Evolutionary conservation across 2,113 vertebrate species (phyloP), one percentile per base, ranked within the genome.

Genomic region (Rhinolophus sinicus): DNA sequence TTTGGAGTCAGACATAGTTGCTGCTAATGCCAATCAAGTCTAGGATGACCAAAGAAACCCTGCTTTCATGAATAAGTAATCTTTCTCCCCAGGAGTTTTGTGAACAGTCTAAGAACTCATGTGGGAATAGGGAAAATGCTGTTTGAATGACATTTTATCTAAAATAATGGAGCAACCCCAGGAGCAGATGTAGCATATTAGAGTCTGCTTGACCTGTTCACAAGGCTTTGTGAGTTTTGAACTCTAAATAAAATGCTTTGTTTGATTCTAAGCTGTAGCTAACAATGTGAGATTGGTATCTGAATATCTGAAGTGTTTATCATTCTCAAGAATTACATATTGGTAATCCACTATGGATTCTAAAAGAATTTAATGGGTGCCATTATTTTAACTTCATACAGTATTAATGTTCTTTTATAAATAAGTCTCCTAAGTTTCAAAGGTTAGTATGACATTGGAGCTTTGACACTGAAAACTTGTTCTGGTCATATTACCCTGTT

Each of bases 51-150:
- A 97, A 96, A 97, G 76, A 97, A 97, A 96, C 35, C 21, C n/a
- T 96, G 80, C 54, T 95, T 97, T 95, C 95, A 94, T 97, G 76
- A 96, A 97, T 96, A 97, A 97, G 73, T 97, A 95, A 95, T 97
- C 75, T 76, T 97, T 97, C 89, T 97, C 77, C 90, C 94, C 56
- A n/a, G 75, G 93, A 94, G 80, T 77, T 75, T 95, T 97, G 58
- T 90, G 76, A 96, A 92, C 96, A 88, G 58, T 97, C 18, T 90
- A 70, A 89, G 84, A 84, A 88, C 77, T 95, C 88, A 86, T 58
- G 28, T 60, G 95, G 95, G 90, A 96, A 90, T 87, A 96, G 65
- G 47, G 47, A 86, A 94, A 90, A 93, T 47, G 76, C 33, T 54
- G 24, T 89, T 62, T 96, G 85, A 96, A 92, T 96, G 95, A 91